These are phyloP conservation scores for Cyclophora punctaria DNA, from an alignment of 2,888 invertebrate species.

Conservation along the genomic window DNA sequence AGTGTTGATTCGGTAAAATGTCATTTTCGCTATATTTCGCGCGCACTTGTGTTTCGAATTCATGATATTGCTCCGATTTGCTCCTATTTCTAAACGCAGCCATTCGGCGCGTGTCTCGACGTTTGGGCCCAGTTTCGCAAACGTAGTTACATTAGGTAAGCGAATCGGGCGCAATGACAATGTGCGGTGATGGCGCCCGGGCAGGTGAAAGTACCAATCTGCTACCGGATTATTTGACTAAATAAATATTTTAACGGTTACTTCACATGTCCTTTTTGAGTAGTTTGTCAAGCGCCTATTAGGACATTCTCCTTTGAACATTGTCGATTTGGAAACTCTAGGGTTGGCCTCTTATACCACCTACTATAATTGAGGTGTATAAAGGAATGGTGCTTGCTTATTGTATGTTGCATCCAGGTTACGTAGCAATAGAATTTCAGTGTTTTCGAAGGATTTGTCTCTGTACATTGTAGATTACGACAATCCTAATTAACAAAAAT, in stretches of 20 bases:
- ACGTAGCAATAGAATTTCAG: no score
- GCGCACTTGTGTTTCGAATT: conserved; percentile 4
- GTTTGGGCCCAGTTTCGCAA: conserved; percentile 56
- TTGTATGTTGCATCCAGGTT: no score
- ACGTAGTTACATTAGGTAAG: conserved; percentile 57
- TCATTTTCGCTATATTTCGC: conserved; percentile 1
- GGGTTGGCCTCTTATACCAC: no score
- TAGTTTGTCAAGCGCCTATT: no score
- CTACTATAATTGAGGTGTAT: no score
- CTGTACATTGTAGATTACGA: no score
- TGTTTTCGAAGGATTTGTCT: no score
- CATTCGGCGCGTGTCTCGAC: conserved; percentile 39
- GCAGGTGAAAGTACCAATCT: conserved; percentile 57
- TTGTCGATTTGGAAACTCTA: no score
- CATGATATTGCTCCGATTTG: conserved; percentile 11
- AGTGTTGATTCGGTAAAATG: not conserved
- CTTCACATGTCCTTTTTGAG: no score
- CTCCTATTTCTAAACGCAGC: conserved; percentile 33
- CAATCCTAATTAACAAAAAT: no score
- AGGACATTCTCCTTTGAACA: no score
- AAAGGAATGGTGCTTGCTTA: no score
- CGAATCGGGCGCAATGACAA: conserved; percentile 58
- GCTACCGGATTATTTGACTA: conserved; percentile 35
- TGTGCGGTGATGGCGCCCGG: conserved; percentile 38
- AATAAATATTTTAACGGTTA: conserved; percentile 19